A percentile compares a stretch with the other conserved stretches of the same genome.
Evolutionary conservation across 2,888 invertebrate species (phyloP).

Genomic region (Parnassius glacialis): DNA sequence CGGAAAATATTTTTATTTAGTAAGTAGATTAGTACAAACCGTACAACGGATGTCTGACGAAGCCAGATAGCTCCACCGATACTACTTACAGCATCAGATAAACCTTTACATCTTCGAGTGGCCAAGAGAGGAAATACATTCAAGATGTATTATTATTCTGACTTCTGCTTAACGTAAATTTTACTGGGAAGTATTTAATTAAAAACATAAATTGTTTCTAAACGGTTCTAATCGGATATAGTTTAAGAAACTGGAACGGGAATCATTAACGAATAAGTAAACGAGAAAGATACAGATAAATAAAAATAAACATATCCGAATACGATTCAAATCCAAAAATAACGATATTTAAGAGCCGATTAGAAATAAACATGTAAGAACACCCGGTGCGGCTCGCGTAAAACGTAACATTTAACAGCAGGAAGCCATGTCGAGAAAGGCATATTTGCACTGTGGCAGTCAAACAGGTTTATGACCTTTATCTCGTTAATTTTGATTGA

Average conservation of each 20-base stretch:
- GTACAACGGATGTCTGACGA: conserved; percentile 54
- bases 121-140: conserved; percentile 58
- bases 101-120: conserved; percentile 44
- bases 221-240: conserved; percentile 22
- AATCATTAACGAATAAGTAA: conserved; percentile 39
- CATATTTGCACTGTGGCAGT: conserved; percentile 51
- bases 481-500: conserved; percentile 61
- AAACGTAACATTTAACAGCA: conserved; percentile 68
- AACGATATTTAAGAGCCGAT: conserved; percentile 74
- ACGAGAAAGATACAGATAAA: conserved; percentile 49
- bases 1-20: conserved; percentile 58
- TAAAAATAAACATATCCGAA: conserved; percentile 69
- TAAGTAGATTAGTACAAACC: conserved; percentile 51
- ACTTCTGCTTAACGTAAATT: conserved; percentile 63
- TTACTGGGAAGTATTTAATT: conserved; percentile 60
- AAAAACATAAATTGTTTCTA: conserved; percentile 57
- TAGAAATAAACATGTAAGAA: conserved; percentile 66
- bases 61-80: conserved; percentile 52
- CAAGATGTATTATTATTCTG: conserved; percentile 64
- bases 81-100: conserved; percentile 69
- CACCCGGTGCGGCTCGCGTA: conserved; percentile 63
- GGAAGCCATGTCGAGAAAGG: conserved; percentile 51
- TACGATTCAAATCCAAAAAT: conserved; percentile 68
- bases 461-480: conserved; percentile 57
- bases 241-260: conserved; percentile 25